Base-by-base conservation (phyloP, 2,113 vertebrate species). In the Toxostoma redivivum region DNA sequence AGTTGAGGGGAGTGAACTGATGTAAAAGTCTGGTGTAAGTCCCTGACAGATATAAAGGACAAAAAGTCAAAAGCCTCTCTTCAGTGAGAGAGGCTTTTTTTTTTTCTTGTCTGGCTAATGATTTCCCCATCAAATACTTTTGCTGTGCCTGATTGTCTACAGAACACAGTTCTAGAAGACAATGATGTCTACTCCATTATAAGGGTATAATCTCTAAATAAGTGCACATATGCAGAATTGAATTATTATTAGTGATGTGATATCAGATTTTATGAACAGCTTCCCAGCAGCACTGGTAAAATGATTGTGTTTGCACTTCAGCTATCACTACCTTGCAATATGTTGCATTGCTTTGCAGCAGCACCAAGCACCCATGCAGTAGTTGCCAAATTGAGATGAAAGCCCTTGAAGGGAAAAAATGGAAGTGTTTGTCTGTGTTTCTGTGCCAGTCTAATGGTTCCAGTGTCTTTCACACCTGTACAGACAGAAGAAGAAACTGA, bases 111-210 rank as follows among this genome's bases (percentile, higher is more conserved):
- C 60, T 23, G n/a, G 16, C 15, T 71, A 40, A 37, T 27, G 2
- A 22, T 77, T 90, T 23, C 65, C 40, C 6, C 48, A 0, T 60
- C 28, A 61, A 65, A 80, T 65, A 37, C 30, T 56, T 76, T 69
- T 44, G 2, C 38, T 64, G 31, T 53, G 20, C 25, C 40, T 53
- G 4, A 25, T n/a, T 85, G 54, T 15, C 60, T 86, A 4, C 20
- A 45, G 40, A 83, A n/a, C 13, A 28, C 44, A 23, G 11, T 61
- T 87, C 24, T 67, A 21, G 30, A 62, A 66, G 28, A 10, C 37
- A n/a, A 0, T 1, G 0, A 11, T 60, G 13, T 35, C 44, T 51
- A 12, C 18, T 77, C 4, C n/a, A 51, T 8, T 71, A 10, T 82
- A 56, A 88, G 37, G 13, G 13, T 65, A 3, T 44, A 30, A 80